These are phyloP conservation scores for Teinopalpus imperialis DNA, from an alignment of 2,888 invertebrate species.

Conservation along the genomic window DNA sequence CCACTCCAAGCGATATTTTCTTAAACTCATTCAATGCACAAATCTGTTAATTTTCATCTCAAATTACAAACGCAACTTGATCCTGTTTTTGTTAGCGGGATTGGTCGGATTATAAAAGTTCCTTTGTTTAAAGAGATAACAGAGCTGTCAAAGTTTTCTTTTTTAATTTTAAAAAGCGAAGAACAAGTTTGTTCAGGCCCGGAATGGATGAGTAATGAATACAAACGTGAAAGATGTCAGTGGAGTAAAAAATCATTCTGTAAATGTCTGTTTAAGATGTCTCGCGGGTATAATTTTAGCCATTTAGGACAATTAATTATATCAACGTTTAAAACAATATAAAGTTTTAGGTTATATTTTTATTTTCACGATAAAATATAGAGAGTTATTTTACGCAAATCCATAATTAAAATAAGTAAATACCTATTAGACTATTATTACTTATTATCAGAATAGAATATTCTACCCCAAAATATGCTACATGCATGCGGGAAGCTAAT, in stretches of 20 bases:
- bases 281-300: background rate
- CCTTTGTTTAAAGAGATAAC: constrained; percentile 24
- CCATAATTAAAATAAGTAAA: no score
- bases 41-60: constrained; percentile 18
- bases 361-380: no score
- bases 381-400: no score
- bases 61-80: constrained; percentile 13
- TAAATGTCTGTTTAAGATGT: constrained; percentile 14
- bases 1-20: constrained; percentile 1
- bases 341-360: no score
- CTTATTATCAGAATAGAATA: no score
- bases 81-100: constrained; percentile 14
- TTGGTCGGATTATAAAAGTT: constrained; percentile 12
- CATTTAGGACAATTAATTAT: no score
- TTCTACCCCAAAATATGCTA: no score
- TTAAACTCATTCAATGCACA: constrained; percentile 9
- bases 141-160: constrained; percentile 30
- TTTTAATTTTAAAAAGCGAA: constrained; percentile 17
- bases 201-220: constrained; percentile 17
- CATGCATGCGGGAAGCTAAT: no score
- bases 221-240: constrained; percentile 15
- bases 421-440: no score
- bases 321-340: no score
- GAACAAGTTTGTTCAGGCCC: constrained; percentile 12
- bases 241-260: constrained; percentile 1